Percentiles rank a stretch among this genome's conserved stretches.
phyloP scores from a whole-genome alignment of 2,888 invertebrate species.

The Lepidonotus clava region DNA sequence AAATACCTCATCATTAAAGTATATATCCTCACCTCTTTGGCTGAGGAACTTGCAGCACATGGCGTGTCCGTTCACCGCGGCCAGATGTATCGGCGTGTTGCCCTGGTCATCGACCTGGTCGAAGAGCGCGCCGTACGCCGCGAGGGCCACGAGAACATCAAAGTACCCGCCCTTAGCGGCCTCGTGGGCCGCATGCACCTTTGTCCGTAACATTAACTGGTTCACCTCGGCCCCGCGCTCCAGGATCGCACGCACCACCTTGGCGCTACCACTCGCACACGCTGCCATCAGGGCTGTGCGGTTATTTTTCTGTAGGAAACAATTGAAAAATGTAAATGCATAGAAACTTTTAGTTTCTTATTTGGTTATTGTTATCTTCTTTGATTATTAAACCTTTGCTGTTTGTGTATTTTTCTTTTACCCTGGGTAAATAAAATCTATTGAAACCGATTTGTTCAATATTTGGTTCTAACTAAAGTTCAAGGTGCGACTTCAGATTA shows the following conservation, averaged over 20 bases:
- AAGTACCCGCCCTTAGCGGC: constrained; percentile 78
- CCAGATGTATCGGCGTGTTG: constrained; percentile 79
- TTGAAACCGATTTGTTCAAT: neutral
- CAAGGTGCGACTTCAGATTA: neutral
- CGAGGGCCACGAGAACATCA: constrained; percentile 73
- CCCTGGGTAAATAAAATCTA: too few relatives aligned
- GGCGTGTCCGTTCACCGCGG: constrained; percentile 76
- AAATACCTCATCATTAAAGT: too few relatives aligned
- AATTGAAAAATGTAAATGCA: neutral
- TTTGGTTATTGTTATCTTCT: too few relatives aligned
- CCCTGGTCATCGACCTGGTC: constrained; percentile 76
- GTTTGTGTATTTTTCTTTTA: too few relatives aligned
- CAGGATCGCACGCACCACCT: constrained; percentile 76
- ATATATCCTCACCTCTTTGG: constrained; percentile 79
- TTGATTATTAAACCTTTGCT: too few relatives aligned
- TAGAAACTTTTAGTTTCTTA: too few relatives aligned
- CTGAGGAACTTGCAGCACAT: constrained; percentile 78
- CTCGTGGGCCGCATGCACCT: constrained; percentile 78
- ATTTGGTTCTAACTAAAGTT: neutral
- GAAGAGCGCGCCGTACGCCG: constrained; percentile 79
- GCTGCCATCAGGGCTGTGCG: constrained; percentile 80
- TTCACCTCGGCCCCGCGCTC: constrained; percentile 74
- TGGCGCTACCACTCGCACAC: constrained; percentile 76
- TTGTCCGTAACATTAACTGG: constrained; percentile 69
- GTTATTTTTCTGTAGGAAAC: constrained; percentile 73